These are phyloP conservation scores for Gobius niger DNA, from an alignment of 2,113 vertebrate species.

Conservation along the genomic window DNA sequence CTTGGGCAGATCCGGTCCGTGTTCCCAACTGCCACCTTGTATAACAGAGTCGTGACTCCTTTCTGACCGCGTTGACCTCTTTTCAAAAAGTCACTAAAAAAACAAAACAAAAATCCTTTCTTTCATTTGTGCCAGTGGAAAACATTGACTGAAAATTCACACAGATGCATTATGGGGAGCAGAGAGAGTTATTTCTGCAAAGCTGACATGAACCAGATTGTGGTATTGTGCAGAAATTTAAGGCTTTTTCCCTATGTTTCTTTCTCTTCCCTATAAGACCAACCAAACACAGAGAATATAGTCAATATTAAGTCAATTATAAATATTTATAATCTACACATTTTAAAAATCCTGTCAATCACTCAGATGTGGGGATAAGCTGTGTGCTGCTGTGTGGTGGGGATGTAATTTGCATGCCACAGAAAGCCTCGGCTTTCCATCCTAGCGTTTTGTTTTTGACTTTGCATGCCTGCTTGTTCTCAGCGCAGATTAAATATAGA, in stretches of 20 bases:
- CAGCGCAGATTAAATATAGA: constrained; percentile 82
- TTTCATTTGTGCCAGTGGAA: constrained; percentile 50
- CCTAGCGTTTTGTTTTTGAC: constrained; percentile 73
- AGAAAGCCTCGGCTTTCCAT: constrained; percentile 69
- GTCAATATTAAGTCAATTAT: constrained; percentile 82
- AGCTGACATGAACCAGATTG: constrained; percentile 51
- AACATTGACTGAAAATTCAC: constrained; percentile 48
- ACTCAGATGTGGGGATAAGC: constrained; percentile 74
- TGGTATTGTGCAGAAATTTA: constrained; percentile 57
- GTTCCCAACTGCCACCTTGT: constrained; percentile 46
- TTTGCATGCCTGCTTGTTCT: constrained; percentile 74
- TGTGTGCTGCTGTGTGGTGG: constrained; percentile 65
- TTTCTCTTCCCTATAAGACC: constrained; percentile 49
- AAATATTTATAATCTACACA: constrained; percentile 84
- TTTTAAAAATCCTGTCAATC: constrained; percentile 80
- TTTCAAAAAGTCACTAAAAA: constrained; percentile 26
- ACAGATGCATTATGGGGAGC: constrained; percentile 15
- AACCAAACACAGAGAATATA: constrained; percentile 72
- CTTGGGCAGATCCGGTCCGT: constrained; percentile 39
- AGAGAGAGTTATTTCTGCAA: constrained; percentile 60
- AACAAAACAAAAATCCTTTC: constrained; percentile 45
- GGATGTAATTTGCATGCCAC: constrained; percentile 78
- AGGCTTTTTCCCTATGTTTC: constrained; percentile 37
- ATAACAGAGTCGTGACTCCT: constrained; percentile 47
- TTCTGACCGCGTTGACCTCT: constrained; percentile 47